phyloP scores from a whole-genome alignment of 2,113 vertebrate species.

The Coptodon rendalli region DNA sequence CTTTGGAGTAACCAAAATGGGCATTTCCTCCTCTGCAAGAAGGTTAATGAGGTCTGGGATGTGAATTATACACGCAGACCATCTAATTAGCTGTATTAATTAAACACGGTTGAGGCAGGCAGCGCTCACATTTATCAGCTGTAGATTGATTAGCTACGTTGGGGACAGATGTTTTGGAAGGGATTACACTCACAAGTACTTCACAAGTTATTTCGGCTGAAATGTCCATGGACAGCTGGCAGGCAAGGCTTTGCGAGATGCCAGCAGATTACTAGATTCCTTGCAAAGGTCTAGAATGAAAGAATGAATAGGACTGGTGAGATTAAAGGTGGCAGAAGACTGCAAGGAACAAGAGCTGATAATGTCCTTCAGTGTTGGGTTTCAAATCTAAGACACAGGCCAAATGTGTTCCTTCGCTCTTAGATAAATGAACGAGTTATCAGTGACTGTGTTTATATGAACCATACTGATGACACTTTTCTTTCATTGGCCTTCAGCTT shows the following conservation, averaged over 20 bases:
- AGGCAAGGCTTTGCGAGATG: neutral
- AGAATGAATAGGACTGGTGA: neutral
- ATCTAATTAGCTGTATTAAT: conserved; percentile 47
- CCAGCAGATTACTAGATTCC: neutral
- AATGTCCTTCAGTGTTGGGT: neutral
- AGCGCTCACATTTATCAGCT: neutral
- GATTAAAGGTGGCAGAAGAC: neutral
- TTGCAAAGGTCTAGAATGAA: neutral
- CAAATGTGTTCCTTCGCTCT: neutral
- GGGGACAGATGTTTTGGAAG: neutral
- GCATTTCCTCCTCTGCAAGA: neutral
- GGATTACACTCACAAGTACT: neutral
- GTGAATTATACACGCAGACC: conserved; percentile 9
- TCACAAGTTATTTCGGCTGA: neutral
- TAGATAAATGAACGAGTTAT: neutral
- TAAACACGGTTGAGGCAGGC: neutral
- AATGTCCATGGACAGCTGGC: neutral
- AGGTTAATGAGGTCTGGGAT: conserved; percentile 39
- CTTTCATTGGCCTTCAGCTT: neutral
- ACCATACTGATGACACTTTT: neutral
- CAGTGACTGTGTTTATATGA: neutral
- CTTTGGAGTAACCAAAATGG: neutral
- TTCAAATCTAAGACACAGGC: neutral
- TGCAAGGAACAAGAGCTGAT: neutral
- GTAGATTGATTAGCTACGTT: neutral